Base-by-base conservation (phyloP, 2,888 invertebrate genomes). In the Physocephala rufipes region DNA sequence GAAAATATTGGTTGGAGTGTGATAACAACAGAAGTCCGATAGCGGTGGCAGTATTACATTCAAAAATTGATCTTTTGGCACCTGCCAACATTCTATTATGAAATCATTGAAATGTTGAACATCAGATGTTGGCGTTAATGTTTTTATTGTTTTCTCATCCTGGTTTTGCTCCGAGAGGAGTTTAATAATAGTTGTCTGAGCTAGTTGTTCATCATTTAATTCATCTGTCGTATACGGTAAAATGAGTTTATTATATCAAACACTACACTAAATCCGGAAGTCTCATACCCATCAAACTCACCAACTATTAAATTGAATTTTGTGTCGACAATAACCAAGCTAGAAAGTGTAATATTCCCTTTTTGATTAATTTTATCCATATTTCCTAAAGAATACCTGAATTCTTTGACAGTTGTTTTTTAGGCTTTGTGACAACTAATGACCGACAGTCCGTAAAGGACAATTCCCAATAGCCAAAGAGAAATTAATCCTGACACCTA, bases 241-340 rank as follows among this genome's bases (percentile, higher is more conserved):
- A 21, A 55, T n/a, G n/a, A n/a, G n/a, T n/a, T n/a, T 16, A 55
- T 55, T n/a, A 55, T 24, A 9, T 7, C 4, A 36, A 36, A 36
- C 36, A 36, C 36, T 7, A 7, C 9, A 4, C 4, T 36, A 36
- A 9, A 36, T 36, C 36, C 9, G 4, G 9, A 19, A 49, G 24
- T 49, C 49, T 19, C 12, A 55, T 62, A 3, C n/a, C n/a, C n/a
- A n/a, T 21, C 9, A 1, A 36, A 69, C 75, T 81, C 77, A 86
- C 86, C 86, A 74, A 85, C 79, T 70, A 86, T 79, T 2, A 86
- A 75, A 15, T 85, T 79, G 71, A 85, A 79, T 74, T 82, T 84
- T 84, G 83, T 51, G 79, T 76, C 67, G 82, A 78, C 72, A 85
- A 75, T 9, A 53, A 86, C 59, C 43, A 82, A 74, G 74, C 82